Evolutionary conservation across 2,113 vertebrate genomes (phyloP).

Genomic region (Formicarius rufipectus): DNA sequence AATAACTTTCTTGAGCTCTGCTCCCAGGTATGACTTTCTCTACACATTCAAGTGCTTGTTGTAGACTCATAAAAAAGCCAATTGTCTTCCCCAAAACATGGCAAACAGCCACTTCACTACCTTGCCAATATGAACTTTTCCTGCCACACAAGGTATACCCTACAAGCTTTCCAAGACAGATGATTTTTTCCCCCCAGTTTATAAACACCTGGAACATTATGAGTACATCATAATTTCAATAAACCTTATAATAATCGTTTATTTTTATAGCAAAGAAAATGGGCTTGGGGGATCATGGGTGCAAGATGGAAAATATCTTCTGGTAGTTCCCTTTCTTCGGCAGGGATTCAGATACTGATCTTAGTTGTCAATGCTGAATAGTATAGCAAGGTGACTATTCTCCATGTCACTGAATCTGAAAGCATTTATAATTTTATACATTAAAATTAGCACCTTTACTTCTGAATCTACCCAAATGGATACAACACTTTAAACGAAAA

Average conservation of each 20-base stretch:
- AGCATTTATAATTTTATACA: background rate
- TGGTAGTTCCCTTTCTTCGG: background rate
- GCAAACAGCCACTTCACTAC: background rate
- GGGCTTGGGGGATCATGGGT: background rate
- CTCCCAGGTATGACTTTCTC: background rate
- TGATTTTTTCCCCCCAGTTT: rapidly evolving
- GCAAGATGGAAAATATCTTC: background rate
- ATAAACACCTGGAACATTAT: background rate
- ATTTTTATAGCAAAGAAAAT: background rate
- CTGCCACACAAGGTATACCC: background rate
- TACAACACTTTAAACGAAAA: background rate
- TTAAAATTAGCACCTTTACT: background rate
- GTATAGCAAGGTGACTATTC: background rate
- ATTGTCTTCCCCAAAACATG: background rate
- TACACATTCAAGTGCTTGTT: background rate
- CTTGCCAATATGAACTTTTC: background rate
- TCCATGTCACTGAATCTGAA: background rate
- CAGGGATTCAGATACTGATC: background rate
- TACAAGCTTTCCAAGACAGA: background rate
- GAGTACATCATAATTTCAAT: background rate
- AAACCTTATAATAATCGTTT: background rate
- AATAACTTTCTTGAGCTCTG: background rate
- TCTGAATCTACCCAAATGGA: background rate
- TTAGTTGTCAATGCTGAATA: background rate
- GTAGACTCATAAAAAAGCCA: background rate